phyloP scores from a whole-genome alignment of 2,888 invertebrate genomes.

The Conus canariensis region DNA sequence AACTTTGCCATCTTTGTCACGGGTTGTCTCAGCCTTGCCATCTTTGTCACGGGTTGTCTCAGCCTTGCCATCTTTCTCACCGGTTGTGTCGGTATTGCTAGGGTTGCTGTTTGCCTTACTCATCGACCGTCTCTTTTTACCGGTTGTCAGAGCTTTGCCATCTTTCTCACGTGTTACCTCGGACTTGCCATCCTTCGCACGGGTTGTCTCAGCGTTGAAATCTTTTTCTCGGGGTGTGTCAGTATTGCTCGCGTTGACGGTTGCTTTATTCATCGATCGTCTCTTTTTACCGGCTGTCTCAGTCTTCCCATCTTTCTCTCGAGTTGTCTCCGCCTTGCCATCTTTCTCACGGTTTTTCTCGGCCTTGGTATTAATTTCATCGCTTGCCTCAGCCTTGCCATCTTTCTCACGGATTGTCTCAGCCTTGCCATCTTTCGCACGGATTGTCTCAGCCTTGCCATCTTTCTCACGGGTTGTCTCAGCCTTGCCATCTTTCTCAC shows the following conservation, averaged over 20 bases:
- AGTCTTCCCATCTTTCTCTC: neutral
- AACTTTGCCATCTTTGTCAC: too few species aligned
- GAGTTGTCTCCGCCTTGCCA: neutral
- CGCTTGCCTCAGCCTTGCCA: neutral
- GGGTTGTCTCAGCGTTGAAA: neutral
- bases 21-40: too few species aligned
- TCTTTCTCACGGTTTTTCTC: too few species aligned
- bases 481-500: neutral
- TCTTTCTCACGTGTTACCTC: neutral
- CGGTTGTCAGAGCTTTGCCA: neutral
- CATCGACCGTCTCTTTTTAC: neutral
- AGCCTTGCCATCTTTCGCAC: neutral
- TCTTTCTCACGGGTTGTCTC: neutral
- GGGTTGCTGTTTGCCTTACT: too few species aligned
- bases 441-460: neutral
- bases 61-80: neutral
- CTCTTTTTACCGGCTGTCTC: neutral
- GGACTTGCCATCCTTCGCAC: neutral
- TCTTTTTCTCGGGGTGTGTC: neutral
- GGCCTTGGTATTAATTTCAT: neutral
- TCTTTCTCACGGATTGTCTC: neutral
- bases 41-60: neutral
- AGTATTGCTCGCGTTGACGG: neutral
- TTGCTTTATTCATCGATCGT: too few species aligned
- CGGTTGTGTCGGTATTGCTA: too few species aligned